These are phyloP conservation scores for Megaleporinus macrocephalus DNA, from an alignment of 2,113 vertebrate species.

Conservation along the genomic window DNA sequence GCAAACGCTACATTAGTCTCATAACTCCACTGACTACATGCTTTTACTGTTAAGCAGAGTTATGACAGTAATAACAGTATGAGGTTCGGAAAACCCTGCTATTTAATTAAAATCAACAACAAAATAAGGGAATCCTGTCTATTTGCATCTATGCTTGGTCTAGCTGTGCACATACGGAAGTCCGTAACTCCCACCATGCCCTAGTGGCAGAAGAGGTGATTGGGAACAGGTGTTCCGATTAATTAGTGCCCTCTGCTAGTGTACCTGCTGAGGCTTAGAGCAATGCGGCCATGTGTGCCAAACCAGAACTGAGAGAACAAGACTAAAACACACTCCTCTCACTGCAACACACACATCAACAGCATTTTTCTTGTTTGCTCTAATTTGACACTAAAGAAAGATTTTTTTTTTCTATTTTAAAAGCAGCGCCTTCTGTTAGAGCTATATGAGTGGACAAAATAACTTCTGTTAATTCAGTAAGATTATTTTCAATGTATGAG, in stretches of 20 bases:
- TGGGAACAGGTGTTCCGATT: conserved; percentile 62
- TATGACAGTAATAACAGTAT: background rate
- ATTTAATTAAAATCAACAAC: too few species aligned
- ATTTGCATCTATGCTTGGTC: background rate
- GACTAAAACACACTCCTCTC: conserved; percentile 19
- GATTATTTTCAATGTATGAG: too few species aligned
- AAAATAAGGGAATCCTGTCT: too few species aligned
- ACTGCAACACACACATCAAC: background rate
- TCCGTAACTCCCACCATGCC: conserved; percentile 18
- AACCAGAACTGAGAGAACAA: conserved; percentile 10
- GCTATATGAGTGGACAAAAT: too few species aligned
- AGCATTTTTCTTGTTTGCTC: too few species aligned
- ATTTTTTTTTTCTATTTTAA: too few species aligned
- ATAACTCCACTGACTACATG: background rate
- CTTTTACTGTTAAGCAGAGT: background rate
- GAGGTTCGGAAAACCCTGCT: background rate
- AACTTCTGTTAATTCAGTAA: too few species aligned
- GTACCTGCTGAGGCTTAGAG: conserved; percentile 47
- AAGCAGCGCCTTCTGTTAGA: too few species aligned
- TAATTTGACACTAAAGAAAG: too few species aligned
- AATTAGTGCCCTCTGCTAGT: conserved; percentile 53
- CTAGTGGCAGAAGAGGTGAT: conserved; percentile 27
- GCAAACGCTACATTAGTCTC: background rate
- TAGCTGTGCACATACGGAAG: background rate
- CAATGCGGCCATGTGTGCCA: conserved; percentile 5